phyloP scores from a whole-genome alignment of 2,113 vertebrate species.

The Baryphthengus martii region DNA sequence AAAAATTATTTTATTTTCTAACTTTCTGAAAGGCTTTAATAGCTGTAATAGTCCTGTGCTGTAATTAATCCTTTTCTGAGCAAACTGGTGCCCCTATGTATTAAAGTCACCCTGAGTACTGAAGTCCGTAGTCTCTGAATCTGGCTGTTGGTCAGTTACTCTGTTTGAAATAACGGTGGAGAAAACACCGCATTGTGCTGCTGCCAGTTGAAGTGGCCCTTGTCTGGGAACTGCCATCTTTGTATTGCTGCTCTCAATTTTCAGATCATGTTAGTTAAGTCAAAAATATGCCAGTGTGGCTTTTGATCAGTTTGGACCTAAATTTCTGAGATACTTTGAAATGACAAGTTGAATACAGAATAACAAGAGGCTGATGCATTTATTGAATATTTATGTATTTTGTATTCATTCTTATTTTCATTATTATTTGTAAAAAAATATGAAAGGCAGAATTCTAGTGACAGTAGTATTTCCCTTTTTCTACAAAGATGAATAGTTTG shows the following conservation, averaged over 20 bases:
- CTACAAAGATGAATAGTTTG: neutral
- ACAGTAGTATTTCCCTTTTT: neutral
- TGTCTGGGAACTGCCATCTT: neutral
- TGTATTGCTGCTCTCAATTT: neutral
- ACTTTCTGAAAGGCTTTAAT: neutral
- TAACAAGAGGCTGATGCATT: neutral
- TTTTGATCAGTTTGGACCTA: neutral
- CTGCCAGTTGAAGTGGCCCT: neutral
- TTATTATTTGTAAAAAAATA: neutral
- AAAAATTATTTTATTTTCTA: neutral
- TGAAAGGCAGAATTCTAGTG: neutral
- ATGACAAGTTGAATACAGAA: neutral
- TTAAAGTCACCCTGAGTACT: neutral
- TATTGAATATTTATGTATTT: neutral
- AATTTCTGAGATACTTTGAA: neutral
- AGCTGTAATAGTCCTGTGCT: neutral
- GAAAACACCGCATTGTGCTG: neutral
- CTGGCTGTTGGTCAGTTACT: neutral
- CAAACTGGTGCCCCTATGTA: too few relatives aligned
- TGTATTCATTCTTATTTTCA: neutral
- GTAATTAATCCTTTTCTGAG: neutral
- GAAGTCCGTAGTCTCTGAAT: neutral
- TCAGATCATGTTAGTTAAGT: neutral
- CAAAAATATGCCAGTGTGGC: neutral
- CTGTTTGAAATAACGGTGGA: neutral